Evolutionary conservation across 2,113 vertebrate genomes (phyloP).

Genomic region (Budorcas taxicolor): DNA sequence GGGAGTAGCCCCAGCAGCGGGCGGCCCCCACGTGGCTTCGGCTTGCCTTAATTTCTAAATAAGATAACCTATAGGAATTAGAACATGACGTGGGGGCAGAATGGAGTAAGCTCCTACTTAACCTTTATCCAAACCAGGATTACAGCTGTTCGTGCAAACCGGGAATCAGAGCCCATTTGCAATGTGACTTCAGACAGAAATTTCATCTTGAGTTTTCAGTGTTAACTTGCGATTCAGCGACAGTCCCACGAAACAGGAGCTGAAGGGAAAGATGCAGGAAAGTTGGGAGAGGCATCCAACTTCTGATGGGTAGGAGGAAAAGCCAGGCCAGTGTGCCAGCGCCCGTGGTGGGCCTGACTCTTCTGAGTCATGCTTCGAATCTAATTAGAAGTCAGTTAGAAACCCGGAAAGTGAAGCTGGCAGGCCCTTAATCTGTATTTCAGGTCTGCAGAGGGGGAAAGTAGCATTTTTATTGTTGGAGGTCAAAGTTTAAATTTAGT

Average conservation of each 20-base stretch:
- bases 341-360: neutral
- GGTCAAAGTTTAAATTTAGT: slow-evolving; percentile 85
- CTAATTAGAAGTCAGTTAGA: slow-evolving; percentile 73
- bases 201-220: slow-evolving; percentile 28
- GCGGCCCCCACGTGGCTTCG: neutral
- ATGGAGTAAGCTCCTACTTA: slow-evolving; percentile 63
- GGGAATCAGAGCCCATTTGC: neutral
- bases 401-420: slow-evolving; percentile 79
- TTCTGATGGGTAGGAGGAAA: neutral
- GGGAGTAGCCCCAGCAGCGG: neutral
- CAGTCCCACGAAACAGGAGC: neutral
- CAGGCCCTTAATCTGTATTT: slow-evolving; percentile 77
- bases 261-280: neutral
- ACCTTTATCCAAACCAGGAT: slow-evolving; percentile 58
- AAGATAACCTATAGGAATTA: slow-evolving; percentile 61
- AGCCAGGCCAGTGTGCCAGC: neutral
- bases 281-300: neutral
- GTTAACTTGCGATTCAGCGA: neutral
- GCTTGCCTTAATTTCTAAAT: slow-evolving; percentile 48
- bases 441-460: slow-evolving; percentile 71
- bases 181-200: neutral
- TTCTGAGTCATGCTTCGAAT: slow-evolving; percentile 59
- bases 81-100: slow-evolving; percentile 30
- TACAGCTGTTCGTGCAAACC: slow-evolving; percentile 56
- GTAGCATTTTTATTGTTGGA: slow-evolving; percentile 80